phyloP scores from a whole-genome alignment of 2,797 vertebrate genomes.

The Halcyon leucocephala region DNA sequence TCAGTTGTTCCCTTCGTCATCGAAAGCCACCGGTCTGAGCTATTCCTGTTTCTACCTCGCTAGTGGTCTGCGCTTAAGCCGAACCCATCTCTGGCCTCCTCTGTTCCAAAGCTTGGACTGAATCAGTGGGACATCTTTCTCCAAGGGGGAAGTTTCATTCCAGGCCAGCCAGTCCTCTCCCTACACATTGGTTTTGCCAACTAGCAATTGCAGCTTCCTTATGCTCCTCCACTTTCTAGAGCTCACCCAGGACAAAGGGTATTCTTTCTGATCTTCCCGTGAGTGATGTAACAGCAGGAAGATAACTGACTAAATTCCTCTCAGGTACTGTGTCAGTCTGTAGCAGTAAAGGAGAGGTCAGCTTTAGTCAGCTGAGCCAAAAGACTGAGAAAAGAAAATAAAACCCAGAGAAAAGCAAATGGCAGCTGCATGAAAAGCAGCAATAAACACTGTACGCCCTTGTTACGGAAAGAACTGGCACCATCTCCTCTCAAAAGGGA shows the following conservation, averaged over 20 bases:
- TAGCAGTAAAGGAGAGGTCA: background rate
- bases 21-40: background rate
- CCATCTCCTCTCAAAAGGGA: background rate
- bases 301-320: background rate
- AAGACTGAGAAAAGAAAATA: background rate
- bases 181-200: background rate
- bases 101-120: background rate
- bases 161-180: background rate
- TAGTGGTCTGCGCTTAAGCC: background rate
- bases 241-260: background rate
- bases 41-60: background rate
- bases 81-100: background rate
- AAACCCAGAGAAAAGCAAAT: background rate
- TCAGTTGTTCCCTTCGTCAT: rapidly evolving
- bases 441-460: background rate
- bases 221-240: background rate
- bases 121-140: background rate
- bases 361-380: background rate
- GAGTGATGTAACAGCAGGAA: background rate
- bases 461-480: background rate
- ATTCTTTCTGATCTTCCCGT: background rate
- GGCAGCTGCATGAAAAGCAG: background rate
- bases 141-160: background rate
- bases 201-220: background rate
- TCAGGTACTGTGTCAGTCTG: background rate